A percentile compares a stretch with the other conserved stretches of the same genome.
Conservation (phyloP, 2,797 vertebrate genomes). For the Phrynocephalus vlangalii region DNA sequence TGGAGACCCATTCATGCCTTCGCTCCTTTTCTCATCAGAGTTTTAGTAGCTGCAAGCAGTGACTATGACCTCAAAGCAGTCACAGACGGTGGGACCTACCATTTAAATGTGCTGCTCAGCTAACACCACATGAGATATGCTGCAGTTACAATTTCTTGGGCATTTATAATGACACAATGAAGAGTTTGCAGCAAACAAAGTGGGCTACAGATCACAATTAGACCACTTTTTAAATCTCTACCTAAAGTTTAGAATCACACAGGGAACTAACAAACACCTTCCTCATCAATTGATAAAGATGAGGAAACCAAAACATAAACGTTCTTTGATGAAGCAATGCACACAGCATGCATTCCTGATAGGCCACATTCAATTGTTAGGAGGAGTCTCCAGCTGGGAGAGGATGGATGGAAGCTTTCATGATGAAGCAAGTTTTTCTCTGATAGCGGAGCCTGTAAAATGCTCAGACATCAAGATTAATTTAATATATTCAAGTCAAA, state of each 20-base stretch:
- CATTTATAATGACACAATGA: background rate
- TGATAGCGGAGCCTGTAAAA: constrained; percentile 26
- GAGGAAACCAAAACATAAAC: constrained; percentile 44
- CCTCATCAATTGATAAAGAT: constrained; percentile 37
- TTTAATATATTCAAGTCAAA: background rate
- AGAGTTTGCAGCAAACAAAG: constrained; percentile 28
- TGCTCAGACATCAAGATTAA: constrained; percentile 11
- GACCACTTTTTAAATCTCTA: constrained; percentile 2
- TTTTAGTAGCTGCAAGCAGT: background rate
- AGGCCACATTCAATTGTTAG: background rate
- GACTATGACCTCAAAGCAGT: background rate
- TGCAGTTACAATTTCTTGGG: background rate
- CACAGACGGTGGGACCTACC: background rate
- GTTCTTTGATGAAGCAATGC: constrained; percentile 6
- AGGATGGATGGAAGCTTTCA: background rate
- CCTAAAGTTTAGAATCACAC: constrained; percentile 6
- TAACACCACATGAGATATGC: background rate
- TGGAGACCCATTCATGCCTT: background rate
- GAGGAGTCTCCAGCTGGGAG: rapidly evolving
- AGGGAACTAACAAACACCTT: constrained; percentile 16
- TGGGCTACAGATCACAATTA: background rate
- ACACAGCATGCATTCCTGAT: background rate
- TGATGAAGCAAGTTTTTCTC: background rate
- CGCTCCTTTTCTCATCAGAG: background rate
- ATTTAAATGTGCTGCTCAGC: background rate